phyloP scores from a whole-genome alignment of 1,140 invertebrate species.

The Bombus confusus region DNA sequence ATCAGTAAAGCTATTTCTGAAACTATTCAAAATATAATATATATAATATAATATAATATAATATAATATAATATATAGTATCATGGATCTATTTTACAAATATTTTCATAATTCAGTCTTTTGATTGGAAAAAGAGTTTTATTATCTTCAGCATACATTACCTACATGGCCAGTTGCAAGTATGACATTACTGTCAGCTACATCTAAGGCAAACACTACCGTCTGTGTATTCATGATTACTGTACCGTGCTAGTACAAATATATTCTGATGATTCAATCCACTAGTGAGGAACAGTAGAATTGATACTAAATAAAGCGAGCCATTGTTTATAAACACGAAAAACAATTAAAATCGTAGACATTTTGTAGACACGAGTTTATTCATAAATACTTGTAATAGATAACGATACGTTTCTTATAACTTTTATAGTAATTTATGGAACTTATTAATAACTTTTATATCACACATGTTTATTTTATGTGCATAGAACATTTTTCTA shows the following conservation, averaged over 20 bases:
- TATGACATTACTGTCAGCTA: neutral
- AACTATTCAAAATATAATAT: too few species aligned
- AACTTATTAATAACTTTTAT: neutral
- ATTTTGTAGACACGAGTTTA: neutral
- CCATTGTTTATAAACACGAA: neutral
- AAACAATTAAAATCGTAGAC: neutral
- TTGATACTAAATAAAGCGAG: neutral
- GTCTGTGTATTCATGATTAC: constrained; percentile 7
- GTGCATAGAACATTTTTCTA: neutral
- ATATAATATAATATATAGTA: too few species aligned
- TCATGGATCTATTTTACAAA: neutral
- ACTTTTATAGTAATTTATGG: neutral
- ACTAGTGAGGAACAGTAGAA: neutral
- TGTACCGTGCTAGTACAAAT: neutral
- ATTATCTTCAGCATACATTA: neutral
- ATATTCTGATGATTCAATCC: neutral
- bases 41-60: too few species aligned
- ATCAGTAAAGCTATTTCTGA: too few species aligned
- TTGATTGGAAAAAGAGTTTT: neutral
- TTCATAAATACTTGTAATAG: neutral
- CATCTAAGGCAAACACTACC: neutral
- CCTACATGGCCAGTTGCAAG: neutral
- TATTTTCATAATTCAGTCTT: neutral
- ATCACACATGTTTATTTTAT: neutral
- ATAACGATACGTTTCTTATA: neutral